These are phyloP conservation scores for Syrphus vitripennis DNA, from an alignment of 2,888 invertebrate genomes.

Conservation along the genomic window DNA sequence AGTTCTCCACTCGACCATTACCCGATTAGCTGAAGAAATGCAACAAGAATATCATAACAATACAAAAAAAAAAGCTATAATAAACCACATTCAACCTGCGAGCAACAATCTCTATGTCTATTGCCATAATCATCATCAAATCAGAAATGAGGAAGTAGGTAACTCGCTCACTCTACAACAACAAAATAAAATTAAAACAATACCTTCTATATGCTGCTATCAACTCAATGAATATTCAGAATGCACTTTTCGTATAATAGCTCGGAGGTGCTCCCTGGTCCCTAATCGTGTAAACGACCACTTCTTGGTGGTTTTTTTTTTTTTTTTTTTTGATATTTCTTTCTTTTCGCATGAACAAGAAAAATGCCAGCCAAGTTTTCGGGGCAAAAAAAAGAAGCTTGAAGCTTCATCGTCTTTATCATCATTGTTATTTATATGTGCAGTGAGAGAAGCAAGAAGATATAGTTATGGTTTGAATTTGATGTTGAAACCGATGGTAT, in stretches of 20 bases:
- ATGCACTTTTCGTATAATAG: constrained; percentile 2
- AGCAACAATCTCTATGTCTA: not conserved
- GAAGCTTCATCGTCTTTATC: not conserved
- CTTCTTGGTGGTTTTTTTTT: constrained; percentile 36
- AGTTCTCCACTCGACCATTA: constrained; percentile 10
- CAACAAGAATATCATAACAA: not conserved
- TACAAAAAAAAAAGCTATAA: not conserved
- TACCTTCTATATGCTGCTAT: not conserved
- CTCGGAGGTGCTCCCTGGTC: constrained; percentile 14
- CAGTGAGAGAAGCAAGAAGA: not conserved
- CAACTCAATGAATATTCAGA: constrained; percentile 17
- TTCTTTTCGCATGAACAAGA: constrained; percentile 15
- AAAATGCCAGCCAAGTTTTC: constrained; percentile 1
- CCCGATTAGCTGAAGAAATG: constrained; percentile 29
- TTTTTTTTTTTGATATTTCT: too few species aligned
- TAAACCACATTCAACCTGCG: constrained; percentile 35
- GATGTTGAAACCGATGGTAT: constrained; percentile 57
- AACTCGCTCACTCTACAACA: not conserved
- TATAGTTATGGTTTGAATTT: constrained; percentile 43
- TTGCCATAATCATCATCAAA: constrained; percentile 34
- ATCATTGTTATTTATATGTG: not conserved
- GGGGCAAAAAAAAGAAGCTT: constrained; percentile 5
- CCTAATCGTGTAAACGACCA: constrained; percentile 49
- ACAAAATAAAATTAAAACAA: not conserved
- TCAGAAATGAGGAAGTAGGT: constrained; percentile 45